Percentiles rank a stretch among this genome's conserved stretches.
Evolutionary conservation across 2,888 invertebrate species (phyloP).

Genomic region (Xylota segnis): DNA sequence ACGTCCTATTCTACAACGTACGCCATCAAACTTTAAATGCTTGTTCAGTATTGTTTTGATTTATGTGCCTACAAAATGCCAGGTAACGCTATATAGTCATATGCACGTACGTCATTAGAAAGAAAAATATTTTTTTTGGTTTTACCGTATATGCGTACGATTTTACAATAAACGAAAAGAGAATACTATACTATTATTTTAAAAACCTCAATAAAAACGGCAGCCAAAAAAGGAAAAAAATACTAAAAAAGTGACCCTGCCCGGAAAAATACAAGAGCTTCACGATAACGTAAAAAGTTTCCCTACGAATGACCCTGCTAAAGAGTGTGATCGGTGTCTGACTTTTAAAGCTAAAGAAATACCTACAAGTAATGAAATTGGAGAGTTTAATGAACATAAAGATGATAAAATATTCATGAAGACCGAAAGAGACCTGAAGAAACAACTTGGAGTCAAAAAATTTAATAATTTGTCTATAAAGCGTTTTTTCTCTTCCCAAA

Average conservation of each 20-base stretch:
- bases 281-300: background rate
- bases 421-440: constrained; percentile 19
- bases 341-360: constrained; percentile 40
- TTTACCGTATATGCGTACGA: too few relatives aligned
- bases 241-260: constrained; percentile 21
- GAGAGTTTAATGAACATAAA: constrained; percentile 25
- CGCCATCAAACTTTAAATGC: too few relatives aligned
- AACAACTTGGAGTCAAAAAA: too few relatives aligned
- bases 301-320: constrained; percentile 2
- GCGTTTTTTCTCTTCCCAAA: too few relatives aligned
- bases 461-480: too few relatives aligned
- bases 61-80: too few relatives aligned
- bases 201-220: constrained; percentile 11
- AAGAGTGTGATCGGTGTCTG: constrained; percentile 25
- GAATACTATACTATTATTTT: too few relatives aligned
- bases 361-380: constrained; percentile 24
- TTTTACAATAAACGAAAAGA: background rate
- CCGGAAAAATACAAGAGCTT: background rate
- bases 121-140: too few relatives aligned
- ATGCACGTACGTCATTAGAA: too few relatives aligned
- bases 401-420: constrained; percentile 35
- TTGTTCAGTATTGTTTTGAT: too few relatives aligned
- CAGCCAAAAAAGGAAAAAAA: constrained; percentile 28
- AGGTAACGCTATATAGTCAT: too few relatives aligned
- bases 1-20: too few relatives aligned